Evolutionary conservation across 2,113 vertebrate species (phyloP).

Genomic region (Vidua macroura): DNA sequence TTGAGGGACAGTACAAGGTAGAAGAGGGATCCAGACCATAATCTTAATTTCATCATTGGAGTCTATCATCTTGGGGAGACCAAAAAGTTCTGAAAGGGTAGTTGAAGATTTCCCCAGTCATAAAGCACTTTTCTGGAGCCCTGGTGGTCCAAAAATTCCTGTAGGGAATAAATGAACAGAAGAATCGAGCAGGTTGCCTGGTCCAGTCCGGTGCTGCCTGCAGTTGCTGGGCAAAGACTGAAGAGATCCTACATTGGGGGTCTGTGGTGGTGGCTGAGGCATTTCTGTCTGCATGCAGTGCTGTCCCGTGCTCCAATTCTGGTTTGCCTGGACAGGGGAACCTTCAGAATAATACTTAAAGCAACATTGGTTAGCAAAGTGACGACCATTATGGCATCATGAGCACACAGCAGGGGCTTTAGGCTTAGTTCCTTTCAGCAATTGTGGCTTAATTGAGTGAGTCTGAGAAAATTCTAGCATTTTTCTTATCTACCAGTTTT

Average conservation of each 20-base stretch:
- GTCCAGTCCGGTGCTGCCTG: accelerated
- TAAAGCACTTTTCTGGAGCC: not conserved
- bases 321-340: not conserved
- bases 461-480: not conserved
- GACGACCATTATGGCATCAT: not conserved
- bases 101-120: not conserved
- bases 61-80: not conserved
- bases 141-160: not conserved
- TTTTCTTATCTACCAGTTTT: not conserved
- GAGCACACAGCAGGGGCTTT: not conserved
- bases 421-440: not conserved
- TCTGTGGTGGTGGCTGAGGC: not conserved
- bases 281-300: accelerated
- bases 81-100: not conserved
- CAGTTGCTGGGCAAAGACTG: not conserved
- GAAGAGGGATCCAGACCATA: no score
- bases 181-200: not conserved
- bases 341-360: not conserved
- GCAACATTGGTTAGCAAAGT: not conserved
- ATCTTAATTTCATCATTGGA: not conserved
- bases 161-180: no score
- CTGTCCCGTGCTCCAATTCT: accelerated
- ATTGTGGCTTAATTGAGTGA: not conserved
- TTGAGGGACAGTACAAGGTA: not conserved
- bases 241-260: not conserved